A percentile compares a stretch with the other conserved stretches of the same genome.
phyloP scores from a whole-genome alignment of 2,113 vertebrate species.

The Pyrgilauda ruficollis region DNA sequence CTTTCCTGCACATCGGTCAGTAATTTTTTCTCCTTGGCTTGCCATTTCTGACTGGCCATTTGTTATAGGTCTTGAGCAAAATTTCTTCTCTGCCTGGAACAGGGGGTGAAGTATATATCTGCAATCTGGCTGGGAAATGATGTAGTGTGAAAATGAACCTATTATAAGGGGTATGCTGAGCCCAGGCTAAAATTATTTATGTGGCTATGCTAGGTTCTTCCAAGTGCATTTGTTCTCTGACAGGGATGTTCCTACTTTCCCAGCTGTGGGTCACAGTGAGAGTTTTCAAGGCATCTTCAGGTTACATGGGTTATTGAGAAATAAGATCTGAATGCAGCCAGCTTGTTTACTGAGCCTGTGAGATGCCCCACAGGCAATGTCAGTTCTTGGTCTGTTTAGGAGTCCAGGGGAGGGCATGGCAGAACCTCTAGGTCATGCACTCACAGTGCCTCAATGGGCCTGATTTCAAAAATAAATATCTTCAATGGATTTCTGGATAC shows the following conservation, averaged over 20 bases:
- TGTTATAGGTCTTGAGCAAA: neutral
- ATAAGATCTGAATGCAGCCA: neutral
- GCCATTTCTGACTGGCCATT: neutral
- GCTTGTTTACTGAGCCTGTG: neutral
- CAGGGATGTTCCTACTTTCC: neutral
- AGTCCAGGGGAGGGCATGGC: neutral
- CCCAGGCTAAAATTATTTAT: constrained; percentile 42
- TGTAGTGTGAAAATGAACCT: constrained; percentile 6
- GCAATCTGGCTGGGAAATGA: neutral
- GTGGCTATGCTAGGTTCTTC: neutral
- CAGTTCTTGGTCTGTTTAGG: neutral
- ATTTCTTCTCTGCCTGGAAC: neutral
- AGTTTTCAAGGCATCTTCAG: neutral
- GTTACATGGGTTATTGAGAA: neutral
- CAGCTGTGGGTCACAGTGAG: neutral
- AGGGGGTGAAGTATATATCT: neutral
- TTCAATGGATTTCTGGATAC: neutral
- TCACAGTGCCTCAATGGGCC: neutral
- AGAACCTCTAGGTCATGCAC: neutral
- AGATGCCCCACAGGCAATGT: neutral
- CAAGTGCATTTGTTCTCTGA: neutral
- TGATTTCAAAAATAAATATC: neutral
- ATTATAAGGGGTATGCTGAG: neutral
- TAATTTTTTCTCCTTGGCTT: neutral
- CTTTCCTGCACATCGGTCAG: neutral